Evolutionary conservation across 2,797 vertebrate genomes (phyloP).

Genomic region (Pangasius larnaudii): DNA sequence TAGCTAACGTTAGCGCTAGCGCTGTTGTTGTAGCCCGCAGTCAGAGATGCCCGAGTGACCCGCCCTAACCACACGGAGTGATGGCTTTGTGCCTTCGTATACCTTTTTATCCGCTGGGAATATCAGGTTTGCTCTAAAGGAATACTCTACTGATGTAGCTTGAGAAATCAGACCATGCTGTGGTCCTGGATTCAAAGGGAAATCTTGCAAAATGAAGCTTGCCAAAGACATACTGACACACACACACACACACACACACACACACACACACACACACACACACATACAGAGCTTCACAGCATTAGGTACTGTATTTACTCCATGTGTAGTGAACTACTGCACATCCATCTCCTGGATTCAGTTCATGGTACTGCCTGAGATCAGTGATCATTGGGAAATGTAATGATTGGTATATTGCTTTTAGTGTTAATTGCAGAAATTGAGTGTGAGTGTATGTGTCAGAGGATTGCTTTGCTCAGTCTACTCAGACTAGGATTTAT

Average conservation of each 20-base stretch:
- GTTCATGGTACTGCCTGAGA: not conserved
- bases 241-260: not conserved
- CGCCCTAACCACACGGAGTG: conserved; percentile 64
- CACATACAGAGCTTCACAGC: not conserved
- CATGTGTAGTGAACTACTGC: not conserved
- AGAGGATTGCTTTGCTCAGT: not conserved
- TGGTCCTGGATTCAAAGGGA: not conserved
- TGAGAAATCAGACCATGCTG: not conserved
- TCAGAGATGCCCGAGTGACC: conserved; percentile 69
- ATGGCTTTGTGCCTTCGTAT: conserved; percentile 43
- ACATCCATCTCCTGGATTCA: too few species aligned
- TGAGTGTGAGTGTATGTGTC: not conserved
- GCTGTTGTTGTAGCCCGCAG: conserved; percentile 42
- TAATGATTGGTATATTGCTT: too few species aligned
- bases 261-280: not conserved
- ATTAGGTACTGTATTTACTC: not conserved
- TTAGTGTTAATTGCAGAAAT: not conserved
- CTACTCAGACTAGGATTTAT: not conserved
- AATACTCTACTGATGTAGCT: not conserved
- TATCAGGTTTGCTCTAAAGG: not conserved
- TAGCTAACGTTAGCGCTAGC: conserved; percentile 49
- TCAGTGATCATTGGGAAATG: not conserved
- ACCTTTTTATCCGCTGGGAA: not conserved
- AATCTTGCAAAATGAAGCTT: not conserved
- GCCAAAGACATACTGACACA: not conserved